Base-by-base conservation (phyloP, 2,113 vertebrate genomes). In the Hyperoodon ampullatus region DNA sequence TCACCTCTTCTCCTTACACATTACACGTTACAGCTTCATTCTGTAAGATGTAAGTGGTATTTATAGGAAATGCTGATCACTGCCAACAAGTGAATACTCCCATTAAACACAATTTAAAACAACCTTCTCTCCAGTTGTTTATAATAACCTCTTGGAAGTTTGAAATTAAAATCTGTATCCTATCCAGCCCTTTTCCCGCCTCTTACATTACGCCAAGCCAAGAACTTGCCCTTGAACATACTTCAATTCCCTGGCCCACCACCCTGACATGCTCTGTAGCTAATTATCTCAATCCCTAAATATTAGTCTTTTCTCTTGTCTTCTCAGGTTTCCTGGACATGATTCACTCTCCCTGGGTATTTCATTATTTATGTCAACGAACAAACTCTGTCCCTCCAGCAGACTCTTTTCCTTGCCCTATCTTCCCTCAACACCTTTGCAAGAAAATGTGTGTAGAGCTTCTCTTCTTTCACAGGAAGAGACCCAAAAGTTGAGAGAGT, bases 81-180 rank as follows among this genome's bases (percentile, higher is more conserved):
- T 97, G 97, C 97, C 97, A 97, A 63, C 90, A 90, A 96, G 92
- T 55, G 96, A 95, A 95, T 86, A 84, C 60, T 92, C 96, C 95
- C 74, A 95, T 97, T 96, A 97, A 97, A 97, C 82, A 88, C 68
- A 7, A 84, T 94, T 96, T 93, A 88, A 90, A 97, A 97, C 84
- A 96, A 97, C 93, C 84, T 90, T 97, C 94, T 96, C 81, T 92
- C 95, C 97, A 98, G 95, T 98, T 97, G 96, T 98, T 97, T 98
- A 97, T 95, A 97, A 98, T 97, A 97, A 96, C 94, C 75, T 96
- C 92, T 96, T 95, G 88, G 95, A 98, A 96, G 92, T 93, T 96
- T 93, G 94, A 97, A 98, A 98, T 97, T 97, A 97, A 94, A 97
- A 92, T 95, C 96, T 98, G 96, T 95, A 96, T 85, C 66, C 75